Percentiles rank a stretch among this genome's conserved stretches.
phyloP scores from a whole-genome alignment of 2,113 vertebrate genomes.

The Syrmaticus mikado region DNA sequence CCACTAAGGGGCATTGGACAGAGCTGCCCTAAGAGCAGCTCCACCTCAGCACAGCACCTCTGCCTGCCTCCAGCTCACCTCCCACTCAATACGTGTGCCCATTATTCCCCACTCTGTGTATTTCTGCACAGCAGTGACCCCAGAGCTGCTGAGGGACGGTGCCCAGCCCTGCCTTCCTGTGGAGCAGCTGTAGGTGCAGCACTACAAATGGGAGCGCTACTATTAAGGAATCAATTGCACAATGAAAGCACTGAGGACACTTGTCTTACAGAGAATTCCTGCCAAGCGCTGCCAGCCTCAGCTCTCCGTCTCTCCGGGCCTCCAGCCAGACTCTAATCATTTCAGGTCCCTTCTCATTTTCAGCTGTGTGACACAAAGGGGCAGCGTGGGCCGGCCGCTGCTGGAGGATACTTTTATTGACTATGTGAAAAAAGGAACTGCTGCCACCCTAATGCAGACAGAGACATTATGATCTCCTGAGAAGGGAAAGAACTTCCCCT shows the following conservation, averaged over 20 bases:
- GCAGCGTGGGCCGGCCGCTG: neutral
- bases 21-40: neutral
- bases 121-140: neutral
- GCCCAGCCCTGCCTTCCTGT: neutral
- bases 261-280: constrained; percentile 71
- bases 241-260: constrained; percentile 68
- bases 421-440: neutral
- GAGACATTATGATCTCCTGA: neutral
- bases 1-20: neutral
- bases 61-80: neutral
- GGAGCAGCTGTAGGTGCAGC: neutral
- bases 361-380: constrained; percentile 6
- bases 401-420: constrained; percentile 33
- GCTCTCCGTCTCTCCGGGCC: constrained; percentile 65
- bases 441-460: neutral
- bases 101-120: neutral
- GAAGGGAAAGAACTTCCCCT: neutral
- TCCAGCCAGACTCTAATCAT: constrained; percentile 71
- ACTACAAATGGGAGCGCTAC: constrained; percentile 25
- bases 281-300: constrained; percentile 51
- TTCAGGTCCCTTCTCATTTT: constrained; percentile 68
- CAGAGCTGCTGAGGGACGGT: neutral
- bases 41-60: neutral
- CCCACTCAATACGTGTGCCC: fast-evolving
- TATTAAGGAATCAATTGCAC: constrained; percentile 62